phyloP scores from a whole-genome alignment of 2,797 vertebrate genomes.

The Sebastolobus altivelis region DNA sequence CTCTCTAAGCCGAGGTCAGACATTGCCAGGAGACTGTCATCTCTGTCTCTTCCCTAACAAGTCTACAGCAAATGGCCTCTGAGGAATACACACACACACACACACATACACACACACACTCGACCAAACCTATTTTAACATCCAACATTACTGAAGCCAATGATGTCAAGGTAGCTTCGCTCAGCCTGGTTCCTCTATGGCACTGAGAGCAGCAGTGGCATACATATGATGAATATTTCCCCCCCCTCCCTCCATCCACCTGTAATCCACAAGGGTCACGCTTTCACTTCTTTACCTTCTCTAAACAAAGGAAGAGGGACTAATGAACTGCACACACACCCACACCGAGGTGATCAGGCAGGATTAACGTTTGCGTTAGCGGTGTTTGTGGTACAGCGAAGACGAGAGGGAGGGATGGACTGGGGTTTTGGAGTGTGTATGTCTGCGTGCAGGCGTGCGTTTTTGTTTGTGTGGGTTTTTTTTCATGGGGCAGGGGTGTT shows the following conservation, averaged over 20 bases:
- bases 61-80: slow-evolving; percentile 61
- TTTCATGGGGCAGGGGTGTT: slow-evolving; percentile 57
- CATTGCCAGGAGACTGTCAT: slow-evolving; percentile 69
- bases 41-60: slow-evolving; percentile 68
- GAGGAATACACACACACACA: slow-evolving; percentile 37
- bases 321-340: slow-evolving; percentile 51
- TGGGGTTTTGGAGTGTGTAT: slow-evolving; percentile 54
- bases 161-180: slow-evolving; percentile 35
- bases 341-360: slow-evolving; percentile 50
- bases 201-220: slow-evolving; percentile 38
- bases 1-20: slow-evolving; percentile 73
- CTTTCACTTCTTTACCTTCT: slow-evolving; percentile 47
- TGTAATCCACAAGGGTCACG: slow-evolving; percentile 31
- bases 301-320: slow-evolving; percentile 57
- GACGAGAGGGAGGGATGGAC: slow-evolving; percentile 34
- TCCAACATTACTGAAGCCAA: slow-evolving; percentile 28
- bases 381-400: slow-evolving; percentile 49
- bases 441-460: slow-evolving; percentile 50
- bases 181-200: slow-evolving; percentile 24
- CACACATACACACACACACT: not conserved
- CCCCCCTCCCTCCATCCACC: slow-evolving; percentile 36
- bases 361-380: slow-evolving; percentile 68
- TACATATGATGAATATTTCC: slow-evolving; percentile 53
- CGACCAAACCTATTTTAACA: slow-evolving; percentile 34
- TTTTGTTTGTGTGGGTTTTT: slow-evolving; percentile 46